Conservation (phyloP, 53 echinoderm and acorn worm species). For the Actinopyga echinites region DNA sequence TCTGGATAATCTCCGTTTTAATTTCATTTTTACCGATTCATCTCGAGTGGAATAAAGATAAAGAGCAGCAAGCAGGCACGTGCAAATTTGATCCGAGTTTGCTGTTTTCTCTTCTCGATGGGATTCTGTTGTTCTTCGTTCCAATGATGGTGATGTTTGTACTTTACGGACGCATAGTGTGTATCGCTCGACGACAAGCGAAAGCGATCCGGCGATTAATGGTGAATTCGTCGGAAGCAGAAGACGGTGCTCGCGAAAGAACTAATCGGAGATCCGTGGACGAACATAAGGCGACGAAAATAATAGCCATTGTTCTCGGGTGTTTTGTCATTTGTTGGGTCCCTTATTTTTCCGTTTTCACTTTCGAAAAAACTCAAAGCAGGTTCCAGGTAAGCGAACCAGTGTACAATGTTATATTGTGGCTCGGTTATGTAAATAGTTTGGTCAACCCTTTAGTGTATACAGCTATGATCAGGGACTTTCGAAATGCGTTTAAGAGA, state of each 20-base stretch:
- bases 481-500: constrained; percentile 82
- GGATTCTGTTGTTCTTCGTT: constrained; percentile 80
- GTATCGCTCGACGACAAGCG: constrained; percentile 78
- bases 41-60: constrained; percentile 78
- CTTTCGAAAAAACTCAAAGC: constrained; percentile 55
- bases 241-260: constrained; percentile 46
- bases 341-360: constrained; percentile 89
- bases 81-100: constrained; percentile 63
- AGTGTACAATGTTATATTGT: constrained; percentile 66
- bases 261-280: constrained; percentile 68
- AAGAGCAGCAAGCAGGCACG: constrained; percentile 34
- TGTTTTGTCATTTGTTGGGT: constrained; percentile 96
- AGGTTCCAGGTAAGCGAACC: constrained; percentile 39
- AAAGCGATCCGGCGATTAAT: constrained; percentile 74
- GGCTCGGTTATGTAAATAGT: constrained; percentile 90
- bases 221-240: constrained; percentile 40
- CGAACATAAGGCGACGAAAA: constrained; percentile 88
- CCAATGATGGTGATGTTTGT: constrained; percentile 74
- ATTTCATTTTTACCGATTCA: constrained; percentile 85
- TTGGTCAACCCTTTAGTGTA: constrained; percentile 82
- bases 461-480: constrained; percentile 79
- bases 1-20: constrained; percentile 77
- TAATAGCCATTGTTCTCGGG: constrained; percentile 92
- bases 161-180: constrained; percentile 72
- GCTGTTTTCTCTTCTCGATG: constrained; percentile 73